Evolutionary conservation across 2,888 invertebrate genomes (phyloP), one percentile per base, ranked within the genome.

Genomic region (Leptinotarsa peninsularis): DNA sequence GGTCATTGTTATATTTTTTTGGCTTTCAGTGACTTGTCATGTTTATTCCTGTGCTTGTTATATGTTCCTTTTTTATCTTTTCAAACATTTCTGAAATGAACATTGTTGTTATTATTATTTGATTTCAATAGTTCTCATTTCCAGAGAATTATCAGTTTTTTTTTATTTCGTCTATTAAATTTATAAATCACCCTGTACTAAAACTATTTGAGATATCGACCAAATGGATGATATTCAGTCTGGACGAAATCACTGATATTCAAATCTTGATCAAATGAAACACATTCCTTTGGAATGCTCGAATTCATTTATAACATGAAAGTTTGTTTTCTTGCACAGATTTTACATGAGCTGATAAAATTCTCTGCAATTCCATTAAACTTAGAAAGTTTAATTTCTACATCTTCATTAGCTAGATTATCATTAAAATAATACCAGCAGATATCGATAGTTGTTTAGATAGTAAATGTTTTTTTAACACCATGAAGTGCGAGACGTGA

Each of bases 401-500:
- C 67, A 70, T 76, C 76, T 76, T 76, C 73, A 76, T 76, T 76
- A 71, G 70, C 56, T 60, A 33, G 66, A 76, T 67, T 76, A 73
- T 52, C 71, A 71, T 71, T 70, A 14, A 49, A 70, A 70, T 58
- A 76, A 74, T 71, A 77, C 78, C 74, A 69, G 66, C 72, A 79
- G 74, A 74, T 74, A 76, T 76, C 68, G 76, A 78, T 78, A 74
- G 54, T 74, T 74, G 68, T 73, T 67, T 67, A 75, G 78, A 76
- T 78, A 76, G 66, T 72, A 27, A 60, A 70, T 60, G 63, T 76
- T 76, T 76, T 76, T 76, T 73, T 66, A 71, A 73, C 76, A 76
- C 76, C 58, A 58, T 63, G 54, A 76, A 73, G 73, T 76, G 72
- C 70, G 73, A 73, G 71, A 49, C 71, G 66, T 78, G 70, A 73